Base-by-base conservation (phyloP, 2,888 invertebrate species). In the Diadegma fenestrale region DNA sequence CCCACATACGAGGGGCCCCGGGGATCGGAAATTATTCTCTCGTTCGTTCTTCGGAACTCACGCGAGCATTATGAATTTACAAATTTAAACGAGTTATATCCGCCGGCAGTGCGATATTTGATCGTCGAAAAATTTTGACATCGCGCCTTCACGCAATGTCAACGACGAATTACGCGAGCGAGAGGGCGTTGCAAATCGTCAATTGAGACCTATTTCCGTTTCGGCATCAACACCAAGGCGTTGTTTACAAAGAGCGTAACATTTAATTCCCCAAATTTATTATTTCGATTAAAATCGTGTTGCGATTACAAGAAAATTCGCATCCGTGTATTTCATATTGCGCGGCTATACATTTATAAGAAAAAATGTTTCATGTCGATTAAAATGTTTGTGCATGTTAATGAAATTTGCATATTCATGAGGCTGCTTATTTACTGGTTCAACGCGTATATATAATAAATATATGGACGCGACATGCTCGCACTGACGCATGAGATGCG, bases 31-130 rank as follows among this genome's bases (percentile, higher is more conserved):
- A 48, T 48, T 37, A 33, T 17, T 45, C n/a, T 64, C 22, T 48
- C n/a, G n/a, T n/a, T n/a, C n/a, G n/a, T n/a, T n/a, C n/a, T n/a
- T n/a, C n/a, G n/a, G n/a, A n/a, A n/a, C n/a, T n/a, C n/a, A n/a
- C n/a, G n/a, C n/a, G n/a, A 33, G 68, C 17, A 63, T 43, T 77
- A 82, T 69, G 69, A 85, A 80, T 85, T 82, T 76, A 83, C 80
- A 68, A 83, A 85, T 81, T 63, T 63, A 64, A 87, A 87, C 78
- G 80, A 87, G 87, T 69, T 82, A 87, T 86, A 87, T 87, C 87
- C 87, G 87, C 82, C 84, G 85, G 80, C 75, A n/a, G 48, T 33
- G 71, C 63, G 68, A 26, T 41, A 45, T 68, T 26, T 45, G 69
- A 64, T 58, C 63, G 80, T 77, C 84, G 73, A 86, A 86, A 86